phyloP scores from a whole-genome alignment of 1,140 invertebrate species.

The Anoplophora glabripennis region DNA sequence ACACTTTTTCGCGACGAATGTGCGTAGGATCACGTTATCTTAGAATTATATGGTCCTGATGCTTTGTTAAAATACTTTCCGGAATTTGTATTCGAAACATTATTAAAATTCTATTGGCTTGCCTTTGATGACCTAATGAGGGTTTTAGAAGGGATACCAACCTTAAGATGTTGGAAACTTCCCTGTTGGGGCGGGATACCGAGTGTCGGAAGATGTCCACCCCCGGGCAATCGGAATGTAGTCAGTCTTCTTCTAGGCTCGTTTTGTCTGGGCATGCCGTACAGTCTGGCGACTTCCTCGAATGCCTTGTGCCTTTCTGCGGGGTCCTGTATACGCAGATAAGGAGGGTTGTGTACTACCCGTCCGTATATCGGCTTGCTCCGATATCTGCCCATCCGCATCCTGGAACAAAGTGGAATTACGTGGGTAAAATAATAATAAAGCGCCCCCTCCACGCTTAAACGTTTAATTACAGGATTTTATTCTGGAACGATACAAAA shows the following conservation, averaged over 20 bases:
- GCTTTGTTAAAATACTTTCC: too few species aligned
- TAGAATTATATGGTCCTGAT: too few species aligned
- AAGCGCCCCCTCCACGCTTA: too few species aligned
- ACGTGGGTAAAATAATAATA: not conserved
- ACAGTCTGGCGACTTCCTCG: constrained; percentile 51
- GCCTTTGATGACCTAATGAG: too few species aligned
- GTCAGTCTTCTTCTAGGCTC: constrained; percentile 43
- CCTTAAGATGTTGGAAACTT: constrained; percentile 60
- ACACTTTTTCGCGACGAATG: too few species aligned
- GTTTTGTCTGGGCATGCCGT: constrained; percentile 48
- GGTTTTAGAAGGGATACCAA: constrained; percentile 2
- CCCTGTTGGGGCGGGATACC: constrained; percentile 54
- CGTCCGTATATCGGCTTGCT: constrained; percentile 60
- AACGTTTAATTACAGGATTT: too few species aligned
- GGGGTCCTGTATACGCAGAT: constrained; percentile 46
- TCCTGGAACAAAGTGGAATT: constrained; percentile 27
- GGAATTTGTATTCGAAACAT: too few species aligned
- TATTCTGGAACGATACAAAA: too few species aligned
- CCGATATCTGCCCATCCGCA: constrained; percentile 34
- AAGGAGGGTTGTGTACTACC: constrained; percentile 59
- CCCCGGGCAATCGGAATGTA: constrained; percentile 38
- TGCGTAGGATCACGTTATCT: too few species aligned
- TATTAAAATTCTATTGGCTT: too few species aligned
- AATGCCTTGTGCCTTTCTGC: constrained; percentile 47
- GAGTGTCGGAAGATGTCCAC: constrained; percentile 29